Evolutionary conservation across 1,140 invertebrate species (phyloP).

Genomic region (Chelonus insularis): DNA sequence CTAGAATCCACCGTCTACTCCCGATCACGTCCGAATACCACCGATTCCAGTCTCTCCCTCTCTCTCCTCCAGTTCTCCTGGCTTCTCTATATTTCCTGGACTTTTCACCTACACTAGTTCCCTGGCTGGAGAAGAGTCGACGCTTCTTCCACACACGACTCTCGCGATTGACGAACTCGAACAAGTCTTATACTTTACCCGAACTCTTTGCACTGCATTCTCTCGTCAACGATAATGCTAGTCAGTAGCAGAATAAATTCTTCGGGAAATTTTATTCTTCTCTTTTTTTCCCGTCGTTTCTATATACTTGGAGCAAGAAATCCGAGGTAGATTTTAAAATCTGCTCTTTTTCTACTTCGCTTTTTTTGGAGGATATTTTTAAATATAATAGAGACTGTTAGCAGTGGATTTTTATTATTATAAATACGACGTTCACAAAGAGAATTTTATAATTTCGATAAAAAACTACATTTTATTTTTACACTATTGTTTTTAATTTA

Average conservation of each 20-base stretch:
- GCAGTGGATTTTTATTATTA: background rate
- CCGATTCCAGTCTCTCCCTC: slow-evolving; percentile 31
- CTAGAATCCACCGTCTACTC: slow-evolving; percentile 37
- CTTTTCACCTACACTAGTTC: background rate
- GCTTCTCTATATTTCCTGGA: background rate
- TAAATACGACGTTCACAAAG: background rate
- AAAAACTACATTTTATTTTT: no score
- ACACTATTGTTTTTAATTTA: no score
- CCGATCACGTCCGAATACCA: slow-evolving; percentile 43
- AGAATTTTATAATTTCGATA: background rate
- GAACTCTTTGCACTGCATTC: slow-evolving; percentile 3
- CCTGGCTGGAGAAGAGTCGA: background rate
- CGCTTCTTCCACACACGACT: background rate
- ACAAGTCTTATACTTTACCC: background rate
- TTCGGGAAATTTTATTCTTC: slow-evolving; percentile 2
- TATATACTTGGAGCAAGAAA: background rate
- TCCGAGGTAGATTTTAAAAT: background rate
- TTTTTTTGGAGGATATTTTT: background rate
- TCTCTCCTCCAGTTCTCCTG: background rate
- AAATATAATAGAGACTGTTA: background rate
- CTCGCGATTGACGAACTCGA: slow-evolving; percentile 41
- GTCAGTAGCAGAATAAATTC: slow-evolving; percentile 4
- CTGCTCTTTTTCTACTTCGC: background rate
- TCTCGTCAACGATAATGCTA: slow-evolving; percentile 5
- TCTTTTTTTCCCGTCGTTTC: background rate